Conservation (phyloP, 2,113 vertebrate species). For the zebrafish (Danio rerio) region DNA sequence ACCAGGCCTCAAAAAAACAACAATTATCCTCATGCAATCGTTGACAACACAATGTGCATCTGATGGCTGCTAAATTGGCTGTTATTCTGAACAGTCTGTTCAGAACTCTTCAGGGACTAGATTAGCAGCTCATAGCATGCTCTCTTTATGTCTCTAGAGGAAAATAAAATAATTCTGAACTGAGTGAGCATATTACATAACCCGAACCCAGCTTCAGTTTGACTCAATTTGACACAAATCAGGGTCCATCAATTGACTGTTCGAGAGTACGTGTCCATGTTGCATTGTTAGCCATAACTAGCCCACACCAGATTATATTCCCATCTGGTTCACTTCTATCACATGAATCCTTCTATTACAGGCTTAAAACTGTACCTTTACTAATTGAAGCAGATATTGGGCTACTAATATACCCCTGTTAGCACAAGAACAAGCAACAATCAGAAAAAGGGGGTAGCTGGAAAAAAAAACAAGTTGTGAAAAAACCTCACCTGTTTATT, state of each 20-base stretch:
- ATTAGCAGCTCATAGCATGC: not conserved
- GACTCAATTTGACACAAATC: not conserved
- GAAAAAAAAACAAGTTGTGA: not conserved
- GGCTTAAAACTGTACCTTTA: not conserved
- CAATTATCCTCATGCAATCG: not conserved
- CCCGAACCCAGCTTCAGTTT: not conserved
- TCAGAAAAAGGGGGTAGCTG: not conserved
- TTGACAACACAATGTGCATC: conserved; percentile 17
- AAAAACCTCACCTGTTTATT: conserved; percentile 29
- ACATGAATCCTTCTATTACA: not conserved
- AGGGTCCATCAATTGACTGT: not conserved
- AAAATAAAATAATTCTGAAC: conserved; percentile 29
- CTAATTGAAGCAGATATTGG: not conserved
- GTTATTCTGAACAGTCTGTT: conserved; percentile 26
- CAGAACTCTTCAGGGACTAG: not conserved
- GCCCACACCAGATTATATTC: not conserved
- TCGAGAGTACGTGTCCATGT: not conserved
- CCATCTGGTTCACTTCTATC: not conserved
- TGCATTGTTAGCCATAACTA: conserved; percentile 11
- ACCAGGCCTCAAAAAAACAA: not conserved
- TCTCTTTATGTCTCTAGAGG: conserved; percentile 2
- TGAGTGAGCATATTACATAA: conserved; percentile 33
- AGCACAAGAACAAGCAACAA: not conserved
- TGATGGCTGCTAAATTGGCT: not conserved
- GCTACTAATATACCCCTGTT: not conserved